Evolutionary conservation across 2,888 invertebrate genomes (phyloP), one percentile per base, ranked within the genome.

Genomic region (Trilocha varians): DNA sequence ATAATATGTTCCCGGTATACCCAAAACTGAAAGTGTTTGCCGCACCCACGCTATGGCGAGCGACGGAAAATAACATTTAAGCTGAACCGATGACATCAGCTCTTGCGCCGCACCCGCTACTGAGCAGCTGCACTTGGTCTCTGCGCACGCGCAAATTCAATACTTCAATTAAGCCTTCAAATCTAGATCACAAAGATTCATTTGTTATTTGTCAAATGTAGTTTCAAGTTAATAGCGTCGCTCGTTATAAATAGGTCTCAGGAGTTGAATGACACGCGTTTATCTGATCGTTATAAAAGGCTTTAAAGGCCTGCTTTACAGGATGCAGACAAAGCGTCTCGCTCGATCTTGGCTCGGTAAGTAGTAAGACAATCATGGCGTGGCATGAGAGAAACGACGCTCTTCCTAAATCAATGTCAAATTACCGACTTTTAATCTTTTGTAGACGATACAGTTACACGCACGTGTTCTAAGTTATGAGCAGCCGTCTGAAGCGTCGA

Each of bases 391-490:
- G 75, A 65, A 52, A 52, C 49, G 58, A 59, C 56, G 62, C 65
- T 73, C 71, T 72, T 69, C 70, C 70, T 84, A 83, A 80, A 83
- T 84, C 84, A 84, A 83, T 60, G 84, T 84, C 84, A 83, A 82
- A 85, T 83, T 83, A 83, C 79, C 80, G 82, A 78, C 75, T 80
- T 78, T 75, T 83, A 83, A 84, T 80, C 83, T 79, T 75, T 75
- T 75, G 78, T 71, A 62, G 69, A 65, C 70, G 78, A 78, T 83
- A 77, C 61, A 72, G 78, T 85, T 84, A 75, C 83, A 78, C 57
- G 65, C 75, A 78, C 78, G 78, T 79, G 79, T 75, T 70, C 70
- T 56, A 65, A 47, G 46, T 52, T 54, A 63, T 66, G 66, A 64
- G 70, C 57, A 46, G 48, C 52, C 51, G 59, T 55, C 71, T 77